Evolutionary conservation across 2,888 invertebrate genomes (phyloP).

Genomic region (Rhamnusium bicolor): DNA sequence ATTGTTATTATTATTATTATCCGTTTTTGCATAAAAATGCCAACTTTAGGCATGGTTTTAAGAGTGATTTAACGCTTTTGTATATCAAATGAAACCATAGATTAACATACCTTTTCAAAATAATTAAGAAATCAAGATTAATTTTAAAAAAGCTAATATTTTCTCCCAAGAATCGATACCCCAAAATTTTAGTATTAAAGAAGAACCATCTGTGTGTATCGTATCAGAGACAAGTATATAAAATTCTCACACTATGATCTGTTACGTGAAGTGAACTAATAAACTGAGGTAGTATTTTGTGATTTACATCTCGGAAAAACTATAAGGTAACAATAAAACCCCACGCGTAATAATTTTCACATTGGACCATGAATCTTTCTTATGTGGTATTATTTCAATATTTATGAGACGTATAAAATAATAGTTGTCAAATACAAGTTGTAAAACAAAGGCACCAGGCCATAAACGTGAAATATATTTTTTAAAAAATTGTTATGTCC

Average conservation of each 20-base stretch:
- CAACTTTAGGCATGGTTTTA: no score
- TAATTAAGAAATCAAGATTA: no score
- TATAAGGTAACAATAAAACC: conserved; percentile 57
- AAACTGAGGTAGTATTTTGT: background rate
- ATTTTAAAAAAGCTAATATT: no score
- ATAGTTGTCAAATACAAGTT: conserved; percentile 52
- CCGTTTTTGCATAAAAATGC: no score
- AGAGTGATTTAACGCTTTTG: no score
- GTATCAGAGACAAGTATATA: background rate
- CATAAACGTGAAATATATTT: conserved; percentile 43
- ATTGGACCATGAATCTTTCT: conserved; percentile 53
- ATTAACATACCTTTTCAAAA: no score
- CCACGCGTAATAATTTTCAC: conserved; percentile 56
- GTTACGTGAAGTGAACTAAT: background rate
- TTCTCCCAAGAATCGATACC: no score
- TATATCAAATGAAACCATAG: no score
- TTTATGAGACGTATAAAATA: conserved; percentile 57
- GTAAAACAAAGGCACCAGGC: conserved; percentile 44
- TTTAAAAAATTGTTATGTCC: conserved; percentile 29
- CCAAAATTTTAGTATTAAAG: no score
- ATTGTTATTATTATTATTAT: no score
- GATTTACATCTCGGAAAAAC: conserved; percentile 53
- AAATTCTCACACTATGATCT: background rate
- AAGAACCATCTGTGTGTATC: no score
- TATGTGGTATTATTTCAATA: conserved; percentile 55